Base-by-base conservation (phyloP, 2,113 vertebrate species). In the Ornithorhynchus anatinus region DNA sequence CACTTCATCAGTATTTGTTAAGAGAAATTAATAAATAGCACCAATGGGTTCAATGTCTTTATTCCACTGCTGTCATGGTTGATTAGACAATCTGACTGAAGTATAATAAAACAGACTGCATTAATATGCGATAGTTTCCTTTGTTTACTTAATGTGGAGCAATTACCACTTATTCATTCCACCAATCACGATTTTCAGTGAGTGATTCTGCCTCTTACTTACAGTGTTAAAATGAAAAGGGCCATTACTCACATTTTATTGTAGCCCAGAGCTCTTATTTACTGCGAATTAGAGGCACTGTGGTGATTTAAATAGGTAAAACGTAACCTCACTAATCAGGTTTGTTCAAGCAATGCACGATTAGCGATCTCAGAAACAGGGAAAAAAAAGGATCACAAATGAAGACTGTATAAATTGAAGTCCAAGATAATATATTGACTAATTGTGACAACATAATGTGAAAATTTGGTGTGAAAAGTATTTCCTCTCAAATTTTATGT, bases 11-110 rank as follows among this genome's bases (percentile, higher is more conserved):
- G 89, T 86, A 90, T 89, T 88, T 91, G 77, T 80, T 86, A 85
- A 85, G 57, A 84, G 80, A 85, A 89, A 92, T 92, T 89, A 92
- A 91, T 87, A 82, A 90, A 86, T 35, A 89, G 42, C 87, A 92
- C 76, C 70, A 92, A 88, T 90, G 73, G 89, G 84, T 89, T 75
- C 70, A 83, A 79, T 65, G 59, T 86, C 78, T 87, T 82, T 68
- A 84, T 82, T 83, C 87, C 45, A 22, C 59, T 86, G n/a, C 59
- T 89, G 83, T 80, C 72, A 17, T 9, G 72, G 66, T 25, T 89
- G 83, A 90, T 92, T 84, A 89, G 64, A 83, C 58, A 82, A 84
- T 81, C 80, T 84, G 73, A 75, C 75, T 65, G 72, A 89, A 44
- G 57, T 74, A 56, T 76, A 87, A 89, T 82, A 84, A 90, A 86